A percentile compares a stretch with the other conserved stretches of the same genome.
Evolutionary conservation across 1,140 invertebrate species (phyloP).

Genomic region (Drosophila eugracilis): DNA sequence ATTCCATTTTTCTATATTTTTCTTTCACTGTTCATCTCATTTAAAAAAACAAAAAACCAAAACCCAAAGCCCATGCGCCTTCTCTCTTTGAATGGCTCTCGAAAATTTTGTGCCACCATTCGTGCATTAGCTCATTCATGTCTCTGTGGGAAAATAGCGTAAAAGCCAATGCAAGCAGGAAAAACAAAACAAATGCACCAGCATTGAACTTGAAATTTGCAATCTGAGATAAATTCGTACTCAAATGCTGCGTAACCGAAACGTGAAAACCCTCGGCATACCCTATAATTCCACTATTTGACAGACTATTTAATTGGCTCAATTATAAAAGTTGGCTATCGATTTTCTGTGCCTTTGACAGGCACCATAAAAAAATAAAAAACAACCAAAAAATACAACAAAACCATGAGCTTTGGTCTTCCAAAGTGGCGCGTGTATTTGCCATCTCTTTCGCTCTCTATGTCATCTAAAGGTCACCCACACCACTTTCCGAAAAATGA

Average conservation of each 20-base stretch:
- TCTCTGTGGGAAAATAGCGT: constrained; percentile 19
- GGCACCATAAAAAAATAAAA: constrained; percentile 38
- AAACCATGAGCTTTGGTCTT: constrained; percentile 63
- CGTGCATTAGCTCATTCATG: constrained; percentile 45
- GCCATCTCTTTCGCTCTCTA: constrained; percentile 41
- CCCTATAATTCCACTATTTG: constrained; percentile 4
- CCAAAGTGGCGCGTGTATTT: constrained; percentile 59
- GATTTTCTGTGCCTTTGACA: constrained; percentile 59
- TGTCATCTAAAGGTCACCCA: constrained; percentile 77
- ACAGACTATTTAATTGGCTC: constrained; percentile 26
- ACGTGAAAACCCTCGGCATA: constrained; percentile 7
- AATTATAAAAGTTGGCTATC: constrained; percentile 52
- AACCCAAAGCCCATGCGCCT: constrained; percentile 28
- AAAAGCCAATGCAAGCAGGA: constrained; percentile 32
- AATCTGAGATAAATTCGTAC: constrained; percentile 16
- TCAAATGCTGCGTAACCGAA: not conserved
- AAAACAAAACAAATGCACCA: constrained; percentile 12
- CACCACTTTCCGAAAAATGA: constrained; percentile 33
- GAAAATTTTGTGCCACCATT: constrained; percentile 21
- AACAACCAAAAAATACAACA: not conserved
- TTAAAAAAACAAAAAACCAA: not conserved
- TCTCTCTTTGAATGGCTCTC: constrained; percentile 23
- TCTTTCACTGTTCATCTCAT: not conserved
- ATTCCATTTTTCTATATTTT: not conserved
- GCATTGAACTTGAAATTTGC: constrained; percentile 71